phyloP scores from a whole-genome alignment of 2,888 invertebrate genomes.

The Napeogenes sylphis region DNA sequence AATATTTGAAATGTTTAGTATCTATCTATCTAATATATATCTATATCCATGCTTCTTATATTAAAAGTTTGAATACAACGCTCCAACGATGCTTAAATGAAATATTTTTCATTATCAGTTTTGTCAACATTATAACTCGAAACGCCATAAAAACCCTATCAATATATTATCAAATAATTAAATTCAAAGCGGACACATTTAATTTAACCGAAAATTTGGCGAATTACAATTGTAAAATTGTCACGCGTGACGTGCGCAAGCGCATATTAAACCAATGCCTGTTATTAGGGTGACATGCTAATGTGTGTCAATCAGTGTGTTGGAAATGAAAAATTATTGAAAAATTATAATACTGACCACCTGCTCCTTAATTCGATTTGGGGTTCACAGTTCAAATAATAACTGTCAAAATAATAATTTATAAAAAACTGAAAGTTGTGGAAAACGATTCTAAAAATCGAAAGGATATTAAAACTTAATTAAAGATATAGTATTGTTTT shows the following conservation, averaged over 20 bases:
- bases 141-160: too few relatives aligned
- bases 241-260: slow-evolving; percentile 20
- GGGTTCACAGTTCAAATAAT: neutral
- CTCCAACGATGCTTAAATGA: too few relatives aligned
- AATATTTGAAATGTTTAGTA: too few relatives aligned
- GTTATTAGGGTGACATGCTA: slow-evolving; percentile 39
- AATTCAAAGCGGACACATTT: neutral
- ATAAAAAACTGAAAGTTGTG: neutral
- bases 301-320: slow-evolving; percentile 45
- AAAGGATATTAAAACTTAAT: neutral
- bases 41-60: neutral
- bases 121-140: too few relatives aligned
- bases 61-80: neutral
- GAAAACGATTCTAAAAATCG: neutral
- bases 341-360: slow-evolving; percentile 17
- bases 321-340: slow-evolving; percentile 31
- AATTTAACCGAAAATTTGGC: neutral
- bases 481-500: neutral
- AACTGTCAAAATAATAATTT: neutral
- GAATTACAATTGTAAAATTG: neutral
- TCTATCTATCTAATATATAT: neutral
- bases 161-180: neutral
- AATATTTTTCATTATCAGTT: too few relatives aligned
- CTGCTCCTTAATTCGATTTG: slow-evolving; percentile 12
- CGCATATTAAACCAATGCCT: slow-evolving; percentile 15